Base-by-base conservation (phyloP, 2,113 vertebrate species). In the Strigops habroptila region DNA sequence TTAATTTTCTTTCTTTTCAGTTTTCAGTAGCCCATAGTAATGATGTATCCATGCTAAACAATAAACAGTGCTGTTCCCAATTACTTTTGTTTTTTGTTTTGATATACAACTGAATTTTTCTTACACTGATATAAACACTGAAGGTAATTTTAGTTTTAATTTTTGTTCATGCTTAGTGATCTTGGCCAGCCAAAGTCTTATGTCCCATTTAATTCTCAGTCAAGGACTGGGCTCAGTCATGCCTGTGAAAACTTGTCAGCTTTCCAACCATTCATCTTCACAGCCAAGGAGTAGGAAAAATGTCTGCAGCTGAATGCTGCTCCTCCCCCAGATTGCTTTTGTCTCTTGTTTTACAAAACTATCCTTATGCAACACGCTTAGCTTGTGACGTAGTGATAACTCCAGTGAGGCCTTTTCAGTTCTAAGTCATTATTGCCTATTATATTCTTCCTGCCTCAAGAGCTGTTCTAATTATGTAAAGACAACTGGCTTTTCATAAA, bases 381-480 rank as follows among this genome's bases (percentile, higher is more conserved):
- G 43, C 24, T 86, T 81, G 59, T 91, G 90, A 82, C 4, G 21
- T 79, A 59, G 63, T 52, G 85, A 49, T 80, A 86, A 78, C 79
- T 88, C 62, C 51, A 87, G 86, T 68, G 83, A 91, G 82, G 68
- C 73, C 93, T 95, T 95, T 75, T 93, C 55, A 69, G 33, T 87
- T 86, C 24, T 1, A 97, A 96, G 79, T 85, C 81, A 59, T 96
- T 94, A 84, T 87, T 95, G 73, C 69, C 92, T 75, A 88, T 96
- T 97, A 88, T 73, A 74, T 88, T 92, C 84, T 90, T 94, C 80
- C 88, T 90, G 90, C 82, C 86, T 92, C 14, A 44, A 96, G 93
- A 96, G 75, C 79, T 95, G 76, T 63, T 93, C 91, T 95, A 95
- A 92, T 96, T 96, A 93, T 86, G 67, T 59, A 68, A 64, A 86